Percentiles rank a stretch among this genome's conserved stretches.
Evolutionary conservation across 30 jellyfish, hydroid and myxozoan genomes (phyloP).

Genomic region (Pseudorhiza aurosa): DNA sequence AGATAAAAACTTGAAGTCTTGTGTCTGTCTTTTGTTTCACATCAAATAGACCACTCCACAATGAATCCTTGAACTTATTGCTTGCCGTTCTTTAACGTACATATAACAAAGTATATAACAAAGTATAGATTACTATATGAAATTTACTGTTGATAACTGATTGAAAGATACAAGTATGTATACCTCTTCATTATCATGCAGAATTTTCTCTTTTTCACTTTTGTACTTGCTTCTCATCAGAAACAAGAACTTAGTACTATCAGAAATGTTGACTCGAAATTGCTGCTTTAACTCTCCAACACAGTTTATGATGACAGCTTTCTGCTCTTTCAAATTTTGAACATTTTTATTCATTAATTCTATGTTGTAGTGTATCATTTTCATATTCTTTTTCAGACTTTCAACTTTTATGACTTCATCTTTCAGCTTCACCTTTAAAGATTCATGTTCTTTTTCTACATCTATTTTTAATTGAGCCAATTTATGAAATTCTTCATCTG

Average conservation of each 20-base stretch:
- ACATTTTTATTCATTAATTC: background rate
- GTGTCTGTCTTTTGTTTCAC: too few relatives aligned
- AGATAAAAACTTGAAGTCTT: too few relatives aligned
- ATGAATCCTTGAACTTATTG: too few relatives aligned
- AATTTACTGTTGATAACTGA: too few relatives aligned
- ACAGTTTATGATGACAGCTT: background rate
- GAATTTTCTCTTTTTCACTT: background rate
- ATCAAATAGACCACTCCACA: too few relatives aligned
- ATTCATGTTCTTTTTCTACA: background rate
- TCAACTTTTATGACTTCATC: background rate
- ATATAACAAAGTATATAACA: too few relatives aligned
- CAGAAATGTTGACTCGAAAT: background rate
- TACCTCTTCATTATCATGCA: conserved; percentile 4
- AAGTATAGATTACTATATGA: too few relatives aligned
- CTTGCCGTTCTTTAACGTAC: too few relatives aligned
- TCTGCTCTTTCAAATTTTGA: background rate
- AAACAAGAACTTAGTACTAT: background rate
- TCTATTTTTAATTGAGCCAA: background rate
- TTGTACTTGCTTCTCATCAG: background rate
- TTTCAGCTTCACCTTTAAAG: background rate
- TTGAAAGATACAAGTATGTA: background rate
- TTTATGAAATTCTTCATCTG: background rate
- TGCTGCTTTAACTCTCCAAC: background rate
- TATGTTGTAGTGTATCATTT: background rate
- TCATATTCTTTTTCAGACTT: background rate